Evolutionary conservation across 1,140 invertebrate species (phyloP), one percentile per base, ranked within the genome.

Genomic region (Bursaphelenchus mucronatus): DNA sequence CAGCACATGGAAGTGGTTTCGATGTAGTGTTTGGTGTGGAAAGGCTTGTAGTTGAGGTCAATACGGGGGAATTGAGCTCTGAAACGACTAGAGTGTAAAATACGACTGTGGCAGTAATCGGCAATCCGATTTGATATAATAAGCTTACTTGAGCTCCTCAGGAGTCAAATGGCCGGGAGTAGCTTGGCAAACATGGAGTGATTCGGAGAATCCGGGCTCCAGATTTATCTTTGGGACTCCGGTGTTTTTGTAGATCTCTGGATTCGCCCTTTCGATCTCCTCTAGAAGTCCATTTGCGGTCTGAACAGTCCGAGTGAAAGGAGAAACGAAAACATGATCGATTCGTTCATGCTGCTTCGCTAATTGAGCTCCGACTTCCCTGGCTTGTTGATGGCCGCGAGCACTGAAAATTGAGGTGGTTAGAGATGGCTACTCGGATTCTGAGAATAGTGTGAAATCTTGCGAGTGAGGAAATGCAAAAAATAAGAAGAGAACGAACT

Each of bases 231-330:
- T 17, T 39, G 50, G 71, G 8, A 41, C n/a, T 21, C 41, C 50
- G 6, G 7, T 11, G 11, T 45, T 21, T 10, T 8, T 17, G 15
- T 17, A 30, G 13, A 67, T n/a, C 41, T 52, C 52, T 45, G 43
- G 13, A 13, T 39, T 50, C 21, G 66, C 55, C 15, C 50, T 67
- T 59, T 74, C 19, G 63, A 40, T 13, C 63, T 19, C 8, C 15
- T 54, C 13, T 11, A 79, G 30, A 56, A 78, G 69, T 1, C 47
- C 52, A 8, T 57, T 66, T 5, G 76, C 68, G 5, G 76, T 78
- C 56, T 78, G 80, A 13, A 78, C 50, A 17, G 76, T 79, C 46
- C 76, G 59, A 44, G 72, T 74, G 55, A 82, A 78, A 11, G 76
- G 76, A 0, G 79, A 81, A 39, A 58, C 57, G 41, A 78, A 76